Conservation (phyloP, 2,113 vertebrate species). For the Passerina amoena region DNA sequence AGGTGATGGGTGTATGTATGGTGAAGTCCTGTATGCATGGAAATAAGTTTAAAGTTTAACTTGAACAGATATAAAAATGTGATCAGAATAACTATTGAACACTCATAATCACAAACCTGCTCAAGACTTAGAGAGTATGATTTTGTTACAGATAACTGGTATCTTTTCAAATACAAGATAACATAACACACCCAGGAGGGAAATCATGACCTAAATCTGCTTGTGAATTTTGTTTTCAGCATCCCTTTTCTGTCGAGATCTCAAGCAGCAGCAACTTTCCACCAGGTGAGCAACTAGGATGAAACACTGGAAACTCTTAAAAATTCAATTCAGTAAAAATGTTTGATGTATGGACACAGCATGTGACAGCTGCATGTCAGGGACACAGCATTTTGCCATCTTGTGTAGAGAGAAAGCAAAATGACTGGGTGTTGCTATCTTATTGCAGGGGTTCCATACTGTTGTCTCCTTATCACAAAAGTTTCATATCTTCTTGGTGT, state of each 20-base stretch:
- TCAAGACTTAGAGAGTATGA: not conserved
- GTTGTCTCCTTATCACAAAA: too few species aligned
- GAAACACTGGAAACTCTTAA: not conserved
- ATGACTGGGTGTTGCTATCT: not conserved
- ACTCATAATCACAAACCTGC: not conserved
- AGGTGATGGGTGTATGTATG: not conserved
- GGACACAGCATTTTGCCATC: not conserved
- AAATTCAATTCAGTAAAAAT: not conserved
- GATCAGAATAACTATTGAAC: not conserved
- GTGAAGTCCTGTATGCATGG: not conserved
- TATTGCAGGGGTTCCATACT: too few species aligned
- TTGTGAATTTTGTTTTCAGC: constrained; percentile 27
- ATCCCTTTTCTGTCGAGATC: not conserved
- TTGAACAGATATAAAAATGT: not conserved
- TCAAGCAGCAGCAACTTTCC: not conserved
- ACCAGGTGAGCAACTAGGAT: constrained; percentile 25
- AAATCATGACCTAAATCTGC: not conserved
- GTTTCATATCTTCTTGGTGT: too few species aligned
- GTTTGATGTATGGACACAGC: not conserved
- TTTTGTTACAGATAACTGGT: not conserved
- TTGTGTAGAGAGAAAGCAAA: not conserved
- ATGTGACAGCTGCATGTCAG: not conserved
- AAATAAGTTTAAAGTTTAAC: not conserved
- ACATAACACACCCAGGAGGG: not conserved
- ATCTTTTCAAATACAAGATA: not conserved